Evolutionary conservation across 2,113 vertebrate species (phyloP).

Genomic region (Sminthopsis crassicaudata): DNA sequence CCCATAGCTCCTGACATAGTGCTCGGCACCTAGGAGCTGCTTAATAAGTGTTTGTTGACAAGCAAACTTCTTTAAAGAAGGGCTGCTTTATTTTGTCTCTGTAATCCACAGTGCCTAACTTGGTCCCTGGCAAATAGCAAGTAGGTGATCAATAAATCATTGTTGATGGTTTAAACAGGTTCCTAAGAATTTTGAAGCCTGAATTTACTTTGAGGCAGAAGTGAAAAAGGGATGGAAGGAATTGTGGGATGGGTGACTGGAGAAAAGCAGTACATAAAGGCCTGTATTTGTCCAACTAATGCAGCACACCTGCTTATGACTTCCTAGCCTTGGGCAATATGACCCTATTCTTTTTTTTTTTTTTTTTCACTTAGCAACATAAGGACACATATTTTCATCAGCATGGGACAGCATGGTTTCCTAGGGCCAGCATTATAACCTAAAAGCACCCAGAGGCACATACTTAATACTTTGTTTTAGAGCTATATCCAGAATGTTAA

Average conservation of each 20-base stretch:
- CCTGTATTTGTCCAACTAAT: background rate
- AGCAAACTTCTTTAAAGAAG: background rate
- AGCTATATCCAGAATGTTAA: background rate
- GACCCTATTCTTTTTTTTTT: background rate
- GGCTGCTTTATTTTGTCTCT: background rate
- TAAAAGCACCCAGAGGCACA: background rate
- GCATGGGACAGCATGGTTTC: background rate
- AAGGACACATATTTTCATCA: background rate
- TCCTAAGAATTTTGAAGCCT: conserved; percentile 25
- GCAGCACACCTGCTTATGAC: background rate
- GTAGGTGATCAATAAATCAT: background rate
- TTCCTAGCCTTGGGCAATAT: background rate
- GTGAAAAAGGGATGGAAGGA: background rate
- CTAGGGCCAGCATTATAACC: background rate
- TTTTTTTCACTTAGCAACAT: background rate
- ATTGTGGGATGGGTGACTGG: background rate
- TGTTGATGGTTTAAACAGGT: background rate
- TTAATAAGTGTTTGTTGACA: background rate
- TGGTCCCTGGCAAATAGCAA: background rate
- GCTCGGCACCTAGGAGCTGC: background rate
- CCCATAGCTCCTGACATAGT: too few relatives aligned
- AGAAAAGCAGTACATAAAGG: background rate
- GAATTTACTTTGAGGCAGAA: background rate
- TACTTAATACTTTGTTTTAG: background rate
- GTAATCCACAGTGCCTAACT: background rate